Base-by-base conservation (phyloP, 2,113 vertebrate genomes). In the Myotis lucifugus region DNA sequence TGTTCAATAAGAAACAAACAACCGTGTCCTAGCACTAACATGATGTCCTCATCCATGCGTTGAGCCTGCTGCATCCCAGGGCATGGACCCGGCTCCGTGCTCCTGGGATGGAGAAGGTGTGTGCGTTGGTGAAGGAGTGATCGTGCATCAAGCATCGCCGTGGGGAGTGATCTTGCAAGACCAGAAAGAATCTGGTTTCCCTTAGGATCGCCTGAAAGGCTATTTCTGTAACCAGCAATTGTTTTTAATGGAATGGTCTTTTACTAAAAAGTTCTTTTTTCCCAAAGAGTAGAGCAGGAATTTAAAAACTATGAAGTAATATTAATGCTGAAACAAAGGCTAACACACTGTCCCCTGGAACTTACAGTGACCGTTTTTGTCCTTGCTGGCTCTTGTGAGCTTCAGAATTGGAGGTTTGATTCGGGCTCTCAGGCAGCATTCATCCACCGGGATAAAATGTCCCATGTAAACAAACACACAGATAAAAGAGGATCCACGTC, bases 401-500 rank as follows among this genome's bases (percentile, higher is more conserved):
- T 96, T 90, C 40, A 32, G 56, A 96, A 91, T 67, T 76, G 3
- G 11, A 74, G 17, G 25, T 72, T 50, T 85, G 48, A 52, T 34
- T 69, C 94, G 34, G 48, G 2, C 79, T 74, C 29, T 85, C 61
- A 76, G n/a, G 81, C 6, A 56, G 27, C 7, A 42, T 89, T 72
- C 74, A 56, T 76, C 78, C 19, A 14, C 0, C 76, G n/a, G 76
- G 46, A 69, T 78, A 84, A 92, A 96, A 93, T 78, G 37, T 0
- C 12, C 19, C 46, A 34, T 29, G 8, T 48, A n/a, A 91, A 66
- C 59, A 87, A 50, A 87, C 23, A 93, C 59, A 86, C 6, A 86
- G 54, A 90, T 77, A 61, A 79, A 86, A 82, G 56, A 85, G 34
- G 85, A 93, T 74, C 85, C 91, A n/a, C 46, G 88, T 85, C 19